These are phyloP conservation scores for Caenorhabditis remanei DNA, from an alignment of 1,140 invertebrate genomes.

Conservation along the genomic window DNA sequence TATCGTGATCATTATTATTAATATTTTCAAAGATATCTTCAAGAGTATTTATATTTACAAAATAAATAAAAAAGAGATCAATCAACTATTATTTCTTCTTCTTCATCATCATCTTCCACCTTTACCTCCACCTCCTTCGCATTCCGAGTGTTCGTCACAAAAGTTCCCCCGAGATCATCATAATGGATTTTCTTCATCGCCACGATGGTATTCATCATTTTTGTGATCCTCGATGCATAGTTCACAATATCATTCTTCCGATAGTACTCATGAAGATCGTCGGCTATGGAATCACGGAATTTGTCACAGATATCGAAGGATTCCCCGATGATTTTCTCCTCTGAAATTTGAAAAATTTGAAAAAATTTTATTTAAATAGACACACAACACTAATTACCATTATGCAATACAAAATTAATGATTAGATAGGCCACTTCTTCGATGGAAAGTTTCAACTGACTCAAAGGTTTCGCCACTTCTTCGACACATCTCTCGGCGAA, in stretches of 20 bases:
- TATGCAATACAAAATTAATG: slow-evolving; percentile 8
- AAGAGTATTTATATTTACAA: background rate
- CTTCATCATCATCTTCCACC: background rate
- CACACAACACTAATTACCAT: background rate
- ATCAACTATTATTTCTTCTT: background rate
- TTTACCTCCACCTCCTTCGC: background rate
- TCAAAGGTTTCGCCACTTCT: slow-evolving; percentile 30
- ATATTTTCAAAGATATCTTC: too few species aligned
- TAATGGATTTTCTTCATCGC: slow-evolving; percentile 36
- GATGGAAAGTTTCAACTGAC: slow-evolving; percentile 15
- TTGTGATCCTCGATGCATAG: slow-evolving; percentile 1
- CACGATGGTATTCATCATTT: slow-evolving; percentile 22
- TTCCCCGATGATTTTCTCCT: slow-evolving; percentile 14
- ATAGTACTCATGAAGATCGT: slow-evolving; percentile 26
- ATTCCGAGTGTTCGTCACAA: background rate
- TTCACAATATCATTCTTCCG: slow-evolving; percentile 21
- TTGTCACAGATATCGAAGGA: slow-evolving; percentile 16
- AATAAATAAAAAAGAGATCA: background rate
- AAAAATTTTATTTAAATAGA: background rate
- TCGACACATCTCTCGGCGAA: slow-evolving; percentile 25
- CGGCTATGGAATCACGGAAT: background rate
- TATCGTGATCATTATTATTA: too few species aligned
- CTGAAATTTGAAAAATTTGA: background rate
- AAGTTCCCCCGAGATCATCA: slow-evolving; percentile 34
- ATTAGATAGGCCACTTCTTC: slow-evolving; percentile 36